Percentiles rank a stretch among this genome's conserved stretches.
Conservation (phyloP, 2,888 invertebrate genomes). For the Melipona bicolor region DNA sequence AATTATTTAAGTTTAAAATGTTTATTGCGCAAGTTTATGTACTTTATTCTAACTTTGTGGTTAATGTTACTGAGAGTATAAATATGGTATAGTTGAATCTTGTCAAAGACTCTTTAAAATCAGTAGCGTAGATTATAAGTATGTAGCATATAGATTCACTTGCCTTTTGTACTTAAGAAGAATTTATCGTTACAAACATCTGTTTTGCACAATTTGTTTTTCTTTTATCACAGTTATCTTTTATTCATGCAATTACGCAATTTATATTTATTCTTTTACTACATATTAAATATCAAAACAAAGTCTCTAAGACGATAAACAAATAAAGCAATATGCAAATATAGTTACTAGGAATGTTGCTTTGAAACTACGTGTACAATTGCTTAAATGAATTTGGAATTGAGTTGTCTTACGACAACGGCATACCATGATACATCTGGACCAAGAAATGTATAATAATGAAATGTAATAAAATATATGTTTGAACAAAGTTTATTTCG, state of each 20-base stretch:
- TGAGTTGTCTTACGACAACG: conserved; percentile 62
- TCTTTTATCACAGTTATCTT: background rate
- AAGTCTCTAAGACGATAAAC: conserved; percentile 23
- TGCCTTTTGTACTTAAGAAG: conserved; percentile 26
- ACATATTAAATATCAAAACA: conserved; percentile 12
- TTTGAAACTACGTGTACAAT: conserved; percentile 39
- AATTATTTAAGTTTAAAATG: conserved; percentile 27
- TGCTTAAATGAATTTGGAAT: conserved; percentile 64
- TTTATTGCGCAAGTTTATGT: conserved; percentile 23
- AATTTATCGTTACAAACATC: background rate
- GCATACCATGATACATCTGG: conserved; percentile 68
- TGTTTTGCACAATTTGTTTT: conserved; percentile 1
- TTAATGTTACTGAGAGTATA: conserved; percentile 43
- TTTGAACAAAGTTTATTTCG: conserved; percentile 46
- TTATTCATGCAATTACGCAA: background rate
- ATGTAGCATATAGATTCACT: conserved; percentile 26
- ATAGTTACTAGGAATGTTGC: conserved; percentile 37
- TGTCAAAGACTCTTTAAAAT: conserved; percentile 11
- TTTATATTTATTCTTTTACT: background rate
- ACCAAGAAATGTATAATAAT: conserved; percentile 74
- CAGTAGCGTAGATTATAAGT: conserved; percentile 24
- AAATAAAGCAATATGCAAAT: conserved; percentile 52
- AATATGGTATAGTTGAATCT: conserved; percentile 43
- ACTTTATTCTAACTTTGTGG: conserved; percentile 42
- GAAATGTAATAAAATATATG: conserved; percentile 61